Evolutionary conservation across 2,113 vertebrate species (phyloP).

Genomic region (Apeltes quadracus): DNA sequence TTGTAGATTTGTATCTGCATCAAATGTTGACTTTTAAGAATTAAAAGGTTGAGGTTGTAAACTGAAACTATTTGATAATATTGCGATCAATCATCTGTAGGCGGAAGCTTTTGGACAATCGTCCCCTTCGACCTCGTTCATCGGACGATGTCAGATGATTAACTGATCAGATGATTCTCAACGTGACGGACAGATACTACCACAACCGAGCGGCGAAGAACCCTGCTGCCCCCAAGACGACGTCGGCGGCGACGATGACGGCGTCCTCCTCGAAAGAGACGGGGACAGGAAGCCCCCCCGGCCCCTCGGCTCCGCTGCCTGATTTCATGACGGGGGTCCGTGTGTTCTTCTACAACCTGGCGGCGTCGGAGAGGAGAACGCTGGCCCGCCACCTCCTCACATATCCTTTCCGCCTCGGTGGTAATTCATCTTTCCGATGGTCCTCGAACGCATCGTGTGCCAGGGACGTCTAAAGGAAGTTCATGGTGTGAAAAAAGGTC

Average conservation of each 20-base stretch:
- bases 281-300: background rate
- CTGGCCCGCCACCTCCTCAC: slow-evolving; percentile 79
- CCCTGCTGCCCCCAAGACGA: slow-evolving; percentile 3
- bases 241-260: slow-evolving; percentile 10
- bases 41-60: no score
- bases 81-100: no score
- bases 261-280: slow-evolving; percentile 13
- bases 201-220: slow-evolving; percentile 63
- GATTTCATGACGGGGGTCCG: slow-evolving; percentile 77
- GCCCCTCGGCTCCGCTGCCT: slow-evolving; percentile 52
- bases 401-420: slow-evolving; percentile 77
- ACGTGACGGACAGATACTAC: slow-evolving; percentile 76
- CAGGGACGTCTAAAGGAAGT: background rate
- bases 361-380: slow-evolving; percentile 77
- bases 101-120: no score
- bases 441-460: background rate
- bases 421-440: background rate
- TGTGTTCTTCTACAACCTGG: slow-evolving; percentile 82
- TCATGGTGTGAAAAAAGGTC: slow-evolving; percentile 16
- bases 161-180: slow-evolving; percentile 28
- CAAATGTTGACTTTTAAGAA: no score
- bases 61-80: no score
- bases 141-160: no score
- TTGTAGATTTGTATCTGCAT: no score
- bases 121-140: no score